Evolutionary conservation across 92 coral and sea anemone species (phyloP), one percentile per base, ranked within the genome.

Genomic region (Porites cylindrica): DNA sequence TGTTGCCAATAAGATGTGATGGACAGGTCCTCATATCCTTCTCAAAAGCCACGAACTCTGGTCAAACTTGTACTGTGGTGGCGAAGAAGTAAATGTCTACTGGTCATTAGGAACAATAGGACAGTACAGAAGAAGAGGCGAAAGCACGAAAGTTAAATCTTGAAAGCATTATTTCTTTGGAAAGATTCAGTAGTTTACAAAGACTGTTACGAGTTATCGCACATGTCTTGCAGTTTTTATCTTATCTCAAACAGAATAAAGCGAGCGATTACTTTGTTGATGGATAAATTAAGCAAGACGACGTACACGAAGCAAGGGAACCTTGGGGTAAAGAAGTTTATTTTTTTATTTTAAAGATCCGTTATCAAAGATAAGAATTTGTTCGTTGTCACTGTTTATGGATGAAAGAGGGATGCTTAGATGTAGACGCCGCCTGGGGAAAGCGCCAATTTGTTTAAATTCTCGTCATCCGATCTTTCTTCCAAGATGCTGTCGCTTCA

Each of bases 141-240:
- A 10, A 11, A 1, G 17, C 76, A 2, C 56, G 50, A 71, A 71
- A 11, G 20, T 78, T 62, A 18, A 62, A 66, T 51, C 72, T 78
- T 66, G 78, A 82, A 6, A 62, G 81, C 71, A 29, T 87, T 19
- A 52, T 86, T 14, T 75, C 75, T 10, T 66, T 75, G 64, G 76
- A 38, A 79, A 53, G 51, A 47, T 86, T 69, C 84, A 86, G 93
- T 78, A 75, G 66, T 70, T 51, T 91, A 51, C 79, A 66, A 53
- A 61, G 80, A 70, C 50, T 86, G 65, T 32, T 86, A 23, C 75
- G 93, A 81, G 88, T 91, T 16, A 86, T 91, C n/a, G 91, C 91
- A 60, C 70, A 71, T 76, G 91, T 87, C 2, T 64, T 82, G 65
- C 86, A 82, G 53, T 86, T 86, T 50, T 66, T 75, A 16, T 78